These are phyloP conservation scores for Cepaea nemoralis DNA, from an alignment of 1,140 invertebrate genomes.

Conservation along the genomic window DNA sequence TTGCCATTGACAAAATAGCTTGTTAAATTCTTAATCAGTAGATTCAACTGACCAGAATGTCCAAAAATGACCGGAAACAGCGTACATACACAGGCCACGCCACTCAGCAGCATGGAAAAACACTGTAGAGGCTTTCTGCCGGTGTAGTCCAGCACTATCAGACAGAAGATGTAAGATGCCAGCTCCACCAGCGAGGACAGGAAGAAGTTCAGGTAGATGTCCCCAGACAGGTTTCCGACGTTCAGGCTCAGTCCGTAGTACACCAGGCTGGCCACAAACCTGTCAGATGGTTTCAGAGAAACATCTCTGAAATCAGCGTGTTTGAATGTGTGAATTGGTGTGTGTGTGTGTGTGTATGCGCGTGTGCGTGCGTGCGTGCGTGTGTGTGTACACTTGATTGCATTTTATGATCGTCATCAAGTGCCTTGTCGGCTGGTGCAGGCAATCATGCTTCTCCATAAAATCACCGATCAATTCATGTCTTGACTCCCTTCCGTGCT, in stretches of 20 bases:
- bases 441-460: too few species aligned
- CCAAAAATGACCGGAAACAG: constrained; percentile 55
- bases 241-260: constrained; percentile 77
- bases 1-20: too few species aligned
- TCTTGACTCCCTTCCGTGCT: too few species aligned
- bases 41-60: constrained; percentile 44
- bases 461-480: too few species aligned
- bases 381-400: too few species aligned
- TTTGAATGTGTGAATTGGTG: too few species aligned
- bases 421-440: too few species aligned
- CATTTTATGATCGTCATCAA: too few species aligned
- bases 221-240: constrained; percentile 50
- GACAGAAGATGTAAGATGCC: constrained; percentile 79
- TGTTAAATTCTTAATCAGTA: too few species aligned
- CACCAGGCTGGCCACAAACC: constrained; percentile 79
- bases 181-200: constrained; percentile 80
- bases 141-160: constrained; percentile 63
- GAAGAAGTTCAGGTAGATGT: constrained; percentile 61
- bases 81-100: constrained; percentile 55
- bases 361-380: too few species aligned
- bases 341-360: too few species aligned
- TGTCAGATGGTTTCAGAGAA: constrained; percentile 28
- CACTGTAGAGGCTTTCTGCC: constrained; percentile 55
- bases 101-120: constrained; percentile 53
- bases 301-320: too few species aligned